Percentiles rank a stretch among this genome's conserved stretches.
phyloP scores from a whole-genome alignment of 1,140 invertebrate species.

The Musca domestica region DNA sequence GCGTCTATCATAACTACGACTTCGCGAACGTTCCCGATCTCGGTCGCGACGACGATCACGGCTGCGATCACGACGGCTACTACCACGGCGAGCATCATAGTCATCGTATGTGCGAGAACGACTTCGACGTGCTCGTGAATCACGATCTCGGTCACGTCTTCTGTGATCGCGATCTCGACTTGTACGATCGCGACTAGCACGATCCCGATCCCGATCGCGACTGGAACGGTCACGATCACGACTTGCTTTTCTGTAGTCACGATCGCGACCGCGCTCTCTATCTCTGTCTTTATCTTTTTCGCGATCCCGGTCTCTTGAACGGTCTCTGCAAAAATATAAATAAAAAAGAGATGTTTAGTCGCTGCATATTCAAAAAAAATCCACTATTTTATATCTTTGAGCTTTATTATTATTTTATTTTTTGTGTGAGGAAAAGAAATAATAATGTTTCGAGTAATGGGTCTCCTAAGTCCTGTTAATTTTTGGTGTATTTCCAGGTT shows the following conservation, averaged over 20 bases:
- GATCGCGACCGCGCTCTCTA: constrained; percentile 49
- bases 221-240: constrained; percentile 39
- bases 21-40: constrained; percentile 37
- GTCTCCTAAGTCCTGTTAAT: no score
- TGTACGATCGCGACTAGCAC: constrained; percentile 29
- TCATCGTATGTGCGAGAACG: constrained; percentile 56
- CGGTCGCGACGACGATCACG: constrained; percentile 41
- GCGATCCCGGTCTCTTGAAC: constrained; percentile 40
- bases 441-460: no score
- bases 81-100: constrained; percentile 34
- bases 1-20: constrained; percentile 41
- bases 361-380: neutral
- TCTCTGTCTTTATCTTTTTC: constrained; percentile 57
- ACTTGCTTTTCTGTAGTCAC: constrained; percentile 23
- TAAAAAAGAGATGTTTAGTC: neutral
- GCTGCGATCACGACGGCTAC: constrained; percentile 51
- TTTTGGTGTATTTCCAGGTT: no score
- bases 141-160: constrained; percentile 51
- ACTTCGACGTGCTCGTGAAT: constrained; percentile 50
- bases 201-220: constrained; percentile 33
- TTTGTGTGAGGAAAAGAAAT: no score
- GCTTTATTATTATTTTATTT: no score
- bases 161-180: constrained; percentile 45
- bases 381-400: no score
- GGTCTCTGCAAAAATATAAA: constrained; percentile 25